Conservation (phyloP, 2,888 invertebrate species). For the Microplitis deprimator region DNA sequence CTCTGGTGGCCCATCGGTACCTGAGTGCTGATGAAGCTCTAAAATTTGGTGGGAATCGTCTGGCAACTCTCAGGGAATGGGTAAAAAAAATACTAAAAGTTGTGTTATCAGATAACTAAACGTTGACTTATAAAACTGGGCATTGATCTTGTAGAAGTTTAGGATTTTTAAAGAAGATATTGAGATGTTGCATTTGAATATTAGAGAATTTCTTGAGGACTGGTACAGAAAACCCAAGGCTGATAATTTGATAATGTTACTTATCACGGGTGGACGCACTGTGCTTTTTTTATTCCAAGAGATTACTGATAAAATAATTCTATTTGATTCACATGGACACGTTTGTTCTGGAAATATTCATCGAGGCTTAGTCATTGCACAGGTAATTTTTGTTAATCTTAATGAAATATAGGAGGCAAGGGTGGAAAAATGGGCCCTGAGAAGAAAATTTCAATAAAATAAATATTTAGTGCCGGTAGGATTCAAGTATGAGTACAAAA, state of each 20-base stretch:
- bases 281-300: conserved; percentile 73
- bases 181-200: conserved; percentile 69
- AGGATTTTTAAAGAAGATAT: conserved; percentile 71
- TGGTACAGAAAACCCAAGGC: conserved; percentile 69
- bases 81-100: conserved; percentile 51
- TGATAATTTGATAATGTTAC: conserved; percentile 72
- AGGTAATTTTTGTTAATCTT: conserved; percentile 56
- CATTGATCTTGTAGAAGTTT: conserved; percentile 68
- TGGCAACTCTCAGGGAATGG: conserved; percentile 66
- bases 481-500: too few species aligned
- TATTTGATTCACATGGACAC: conserved; percentile 73
- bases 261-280: conserved; percentile 73
- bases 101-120: too few species aligned
- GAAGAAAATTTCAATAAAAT: too few species aligned
- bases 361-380: conserved; percentile 73
- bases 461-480: too few species aligned
- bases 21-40: conserved; percentile 68
- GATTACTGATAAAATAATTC: conserved; percentile 68
- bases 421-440: too few species aligned
- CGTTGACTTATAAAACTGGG: too few species aligned
- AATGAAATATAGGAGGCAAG: too few species aligned
- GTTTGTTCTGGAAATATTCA: conserved; percentile 61
- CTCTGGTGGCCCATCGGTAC: conserved; percentile 63
- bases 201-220: conserved; percentile 68
- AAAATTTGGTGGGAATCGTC: conserved; percentile 63